Percentiles rank a stretch among this genome's conserved stretches.
These are phyloP conservation scores for Drosophila ambigua DNA, from an alignment of 1,140 invertebrate genomes.

Conservation along the genomic window DNA sequence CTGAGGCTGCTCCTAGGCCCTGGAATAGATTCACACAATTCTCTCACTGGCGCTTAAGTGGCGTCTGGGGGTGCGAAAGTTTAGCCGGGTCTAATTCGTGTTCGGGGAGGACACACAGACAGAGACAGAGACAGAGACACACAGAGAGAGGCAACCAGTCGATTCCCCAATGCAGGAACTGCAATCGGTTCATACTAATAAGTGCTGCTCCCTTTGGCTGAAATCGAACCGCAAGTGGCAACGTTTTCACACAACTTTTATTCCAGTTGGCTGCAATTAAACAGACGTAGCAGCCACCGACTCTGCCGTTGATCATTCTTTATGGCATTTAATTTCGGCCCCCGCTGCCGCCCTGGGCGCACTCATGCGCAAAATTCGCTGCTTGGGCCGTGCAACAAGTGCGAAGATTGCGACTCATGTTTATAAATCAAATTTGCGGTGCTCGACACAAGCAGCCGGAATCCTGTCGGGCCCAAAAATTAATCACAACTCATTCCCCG, in stretches of 20 bases:
- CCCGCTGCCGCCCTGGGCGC: too few relatives aligned
- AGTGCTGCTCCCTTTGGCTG: too few relatives aligned
- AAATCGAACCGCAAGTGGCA: too few relatives aligned
- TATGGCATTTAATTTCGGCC: too few relatives aligned
- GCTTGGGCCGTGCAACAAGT: slow-evolving; percentile 48
- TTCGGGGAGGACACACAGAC: slow-evolving; percentile 7
- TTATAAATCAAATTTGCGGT: slow-evolving; percentile 64
- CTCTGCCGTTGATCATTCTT: too few relatives aligned
- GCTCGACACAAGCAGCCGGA: slow-evolving; percentile 19
- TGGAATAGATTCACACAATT: slow-evolving; percentile 24
- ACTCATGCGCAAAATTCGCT: background rate
- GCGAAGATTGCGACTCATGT: slow-evolving; percentile 45
- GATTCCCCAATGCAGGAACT: too few relatives aligned
- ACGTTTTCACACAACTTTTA: slow-evolving; percentile 3
- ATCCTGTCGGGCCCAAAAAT: slow-evolving; percentile 37
- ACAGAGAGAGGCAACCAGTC: too few relatives aligned
- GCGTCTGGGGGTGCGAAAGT: slow-evolving; percentile 9
- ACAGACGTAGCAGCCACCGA: too few relatives aligned
- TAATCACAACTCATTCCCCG: slow-evolving; percentile 55
- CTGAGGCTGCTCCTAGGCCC: background rate
- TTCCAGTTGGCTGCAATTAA: slow-evolving; percentile 26
- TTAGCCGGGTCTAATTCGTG: slow-evolving; percentile 23
- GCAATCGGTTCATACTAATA: too few relatives aligned
- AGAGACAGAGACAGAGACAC: too few relatives aligned
- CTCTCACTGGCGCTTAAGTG: slow-evolving; percentile 1